Evolutionary conservation across 1,140 invertebrate species (phyloP).

Genomic region (Caenorhabditis latens): DNA sequence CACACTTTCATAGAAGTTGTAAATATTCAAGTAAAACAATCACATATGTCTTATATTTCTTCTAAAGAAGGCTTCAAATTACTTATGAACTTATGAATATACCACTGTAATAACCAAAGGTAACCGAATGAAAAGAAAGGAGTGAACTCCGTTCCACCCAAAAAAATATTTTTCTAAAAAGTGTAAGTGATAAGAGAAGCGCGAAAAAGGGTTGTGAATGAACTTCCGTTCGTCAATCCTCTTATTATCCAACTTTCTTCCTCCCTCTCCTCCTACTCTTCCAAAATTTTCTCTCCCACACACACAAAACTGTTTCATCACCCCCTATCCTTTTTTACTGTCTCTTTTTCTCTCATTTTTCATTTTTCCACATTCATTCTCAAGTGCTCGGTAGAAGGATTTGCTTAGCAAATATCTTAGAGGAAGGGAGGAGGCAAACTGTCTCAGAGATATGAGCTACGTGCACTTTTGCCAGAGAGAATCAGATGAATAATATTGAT

Average conservation of each 20-base stretch:
- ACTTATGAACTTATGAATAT: too few species aligned
- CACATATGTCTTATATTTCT: too few species aligned
- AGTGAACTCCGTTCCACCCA: too few species aligned
- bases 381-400: not conserved
- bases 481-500: not conserved
- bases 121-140: too few species aligned
- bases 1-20: too few species aligned
- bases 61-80: too few species aligned
- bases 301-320: constrained; percentile 31
- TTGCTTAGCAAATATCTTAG: constrained; percentile 42
- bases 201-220: not conserved
- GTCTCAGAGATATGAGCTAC: not conserved
- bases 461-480: not conserved
- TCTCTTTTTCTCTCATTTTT: not conserved
- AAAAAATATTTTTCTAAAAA: too few species aligned
- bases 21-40: too few species aligned
- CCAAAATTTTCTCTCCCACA: not conserved
- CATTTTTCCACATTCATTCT: not conserved
- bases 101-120: too few species aligned
- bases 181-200: too few species aligned
- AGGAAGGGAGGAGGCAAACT: not conserved
- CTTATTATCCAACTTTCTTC: not conserved
- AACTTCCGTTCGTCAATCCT: constrained; percentile 16
- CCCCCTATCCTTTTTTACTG: not conserved
- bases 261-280: not conserved